Conservation (phyloP, 2,797 vertebrate genomes). For the Sebastiscus albofasciatus region DNA sequence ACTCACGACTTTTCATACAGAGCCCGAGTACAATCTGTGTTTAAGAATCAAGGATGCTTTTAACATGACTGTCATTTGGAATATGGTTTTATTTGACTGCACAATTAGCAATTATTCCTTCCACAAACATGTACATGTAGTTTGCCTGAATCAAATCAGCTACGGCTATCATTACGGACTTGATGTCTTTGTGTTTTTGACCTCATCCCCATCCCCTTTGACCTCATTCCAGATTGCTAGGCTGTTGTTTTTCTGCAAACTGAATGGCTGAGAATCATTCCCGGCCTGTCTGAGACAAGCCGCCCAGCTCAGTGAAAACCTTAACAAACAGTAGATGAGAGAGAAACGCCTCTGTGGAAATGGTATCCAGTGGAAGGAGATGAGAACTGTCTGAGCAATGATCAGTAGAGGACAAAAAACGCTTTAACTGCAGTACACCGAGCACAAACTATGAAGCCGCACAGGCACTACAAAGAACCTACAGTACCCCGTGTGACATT, state of each 20-base stretch:
- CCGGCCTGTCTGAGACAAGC: slow-evolving; percentile 12
- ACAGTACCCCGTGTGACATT: not conserved
- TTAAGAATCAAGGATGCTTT: slow-evolving; percentile 5
- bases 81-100: slow-evolving; percentile 3
- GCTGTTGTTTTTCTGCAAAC: slow-evolving; percentile 27
- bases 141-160: not conserved
- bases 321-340: slow-evolving; percentile 47
- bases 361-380: slow-evolving; percentile 25
- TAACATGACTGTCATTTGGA: not conserved
- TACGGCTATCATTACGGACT: not conserved
- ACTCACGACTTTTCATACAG: slow-evolving; percentile 24
- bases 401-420: slow-evolving; percentile 35
- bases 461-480: not conserved
- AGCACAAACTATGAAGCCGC: slow-evolving; percentile 6
- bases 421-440: not conserved
- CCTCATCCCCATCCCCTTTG: not conserved
- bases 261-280: slow-evolving; percentile 51
- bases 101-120: not conserved
- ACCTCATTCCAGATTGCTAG: not conserved
- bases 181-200: slow-evolving; percentile 7
- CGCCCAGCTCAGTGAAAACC: slow-evolving; percentile 39
- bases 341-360: slow-evolving; percentile 33
- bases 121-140: not conserved
- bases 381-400: slow-evolving; percentile 36
- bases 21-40: not conserved